These are phyloP conservation scores for Tachina grossa DNA, from an alignment of 2,888 invertebrate genomes.

Conservation along the genomic window DNA sequence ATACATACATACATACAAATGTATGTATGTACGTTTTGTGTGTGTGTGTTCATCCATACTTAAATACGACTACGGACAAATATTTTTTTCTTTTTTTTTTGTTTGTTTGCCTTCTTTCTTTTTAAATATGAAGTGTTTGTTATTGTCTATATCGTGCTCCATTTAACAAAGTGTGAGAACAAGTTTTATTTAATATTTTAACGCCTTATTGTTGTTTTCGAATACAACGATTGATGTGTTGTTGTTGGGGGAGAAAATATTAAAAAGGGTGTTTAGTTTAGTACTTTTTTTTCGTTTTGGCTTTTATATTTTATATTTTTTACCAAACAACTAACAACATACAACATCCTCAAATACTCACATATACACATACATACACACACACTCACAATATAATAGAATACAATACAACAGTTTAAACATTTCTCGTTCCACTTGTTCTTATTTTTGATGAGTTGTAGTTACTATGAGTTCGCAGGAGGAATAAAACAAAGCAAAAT, in stretches of 20 bases:
- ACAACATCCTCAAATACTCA: not conserved
- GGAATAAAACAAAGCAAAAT: slow-evolving; percentile 38
- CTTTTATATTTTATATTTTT: slow-evolving; percentile 25
- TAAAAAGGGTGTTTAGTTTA: slow-evolving; percentile 54
- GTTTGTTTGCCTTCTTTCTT: slow-evolving; percentile 16
- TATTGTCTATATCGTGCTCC: slow-evolving; percentile 68
- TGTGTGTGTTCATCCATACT: not conserved
- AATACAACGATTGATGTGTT: slow-evolving; percentile 45
- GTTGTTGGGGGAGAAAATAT: slow-evolving; percentile 47
- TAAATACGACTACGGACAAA: too few relatives aligned
- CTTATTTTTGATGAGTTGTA: slow-evolving; percentile 66
- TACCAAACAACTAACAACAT: slow-evolving; percentile 39
- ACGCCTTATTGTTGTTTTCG: slow-evolving; percentile 64
- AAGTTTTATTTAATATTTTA: slow-evolving; percentile 70
- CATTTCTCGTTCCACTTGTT: slow-evolving; percentile 58
- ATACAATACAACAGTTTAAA: slow-evolving; percentile 47
- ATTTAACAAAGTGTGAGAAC: slow-evolving; percentile 68
- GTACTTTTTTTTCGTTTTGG: slow-evolving; percentile 13
- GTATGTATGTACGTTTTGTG: not conserved
- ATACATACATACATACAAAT: not conserved
- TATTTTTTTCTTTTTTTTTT: slow-evolving; percentile 9
- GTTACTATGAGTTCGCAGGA: slow-evolving; percentile 30
- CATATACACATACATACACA: not conserved
- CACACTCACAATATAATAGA: not conserved
- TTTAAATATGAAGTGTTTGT: slow-evolving; percentile 65